These are phyloP conservation scores for Oxytorus armatus DNA, from an alignment of 2,888 invertebrate species.

Conservation along the genomic window DNA sequence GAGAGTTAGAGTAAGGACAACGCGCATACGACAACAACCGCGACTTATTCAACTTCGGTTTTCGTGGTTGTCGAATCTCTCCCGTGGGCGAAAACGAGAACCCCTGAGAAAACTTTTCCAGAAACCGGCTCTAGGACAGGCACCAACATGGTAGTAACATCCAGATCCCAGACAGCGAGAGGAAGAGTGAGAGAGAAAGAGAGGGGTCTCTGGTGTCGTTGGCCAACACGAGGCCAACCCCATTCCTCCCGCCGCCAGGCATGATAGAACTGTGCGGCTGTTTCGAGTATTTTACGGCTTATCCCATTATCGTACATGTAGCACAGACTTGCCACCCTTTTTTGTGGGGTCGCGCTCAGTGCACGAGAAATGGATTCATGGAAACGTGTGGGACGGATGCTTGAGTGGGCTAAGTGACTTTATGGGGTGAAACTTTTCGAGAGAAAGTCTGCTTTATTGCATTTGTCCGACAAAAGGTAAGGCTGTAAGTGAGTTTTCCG, in stretches of 20 bases:
- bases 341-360: background rate
- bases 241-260: background rate
- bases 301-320: slow-evolving; percentile 44
- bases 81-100: slow-evolving; percentile 27
- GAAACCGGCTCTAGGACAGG: slow-evolving; percentile 31
- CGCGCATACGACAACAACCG: slow-evolving; percentile 39
- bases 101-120: slow-evolving; percentile 56
- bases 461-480: background rate
- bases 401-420: slow-evolving; percentile 39
- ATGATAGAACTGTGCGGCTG: slow-evolving; percentile 41
- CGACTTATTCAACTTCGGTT: slow-evolving; percentile 60
- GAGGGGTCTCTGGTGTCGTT: slow-evolving; percentile 20
- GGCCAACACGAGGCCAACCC: slow-evolving; percentile 20
- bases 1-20: slow-evolving; percentile 1
- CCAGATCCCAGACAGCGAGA: no score
- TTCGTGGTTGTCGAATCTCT: slow-evolving; percentile 36
- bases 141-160: background rate
- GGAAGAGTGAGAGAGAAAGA: no score
- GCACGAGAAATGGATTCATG: slow-evolving; percentile 37
- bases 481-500: background rate
- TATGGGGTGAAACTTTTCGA: slow-evolving; percentile 31
- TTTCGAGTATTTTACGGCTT: slow-evolving; percentile 65
- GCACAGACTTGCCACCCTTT: background rate
- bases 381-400: slow-evolving; percentile 14
- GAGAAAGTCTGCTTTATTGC: background rate